Base-by-base conservation (phyloP, 2,797 vertebrate species). In the Danio aesculapii region DNA sequence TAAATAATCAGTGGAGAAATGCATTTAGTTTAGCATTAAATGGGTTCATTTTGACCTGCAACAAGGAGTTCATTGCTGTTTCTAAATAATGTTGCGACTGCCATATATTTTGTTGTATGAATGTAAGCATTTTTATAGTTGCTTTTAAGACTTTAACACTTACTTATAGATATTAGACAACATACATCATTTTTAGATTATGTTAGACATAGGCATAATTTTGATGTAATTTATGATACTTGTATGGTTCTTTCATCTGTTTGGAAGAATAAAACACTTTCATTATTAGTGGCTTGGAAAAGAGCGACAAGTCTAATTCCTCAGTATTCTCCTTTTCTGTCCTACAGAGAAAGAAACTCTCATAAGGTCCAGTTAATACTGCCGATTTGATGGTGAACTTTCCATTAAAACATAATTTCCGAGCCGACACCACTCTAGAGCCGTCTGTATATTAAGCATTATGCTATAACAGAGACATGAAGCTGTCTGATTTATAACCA, bases 401-500 rank as follows among this genome's bases (percentile, higher is more conserved):
- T 68, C 41, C 21, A 47, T 46, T 53, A 16, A 63, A 41, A 46
- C 5, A n/a, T 7, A 43, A 21, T 75, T 9, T 39, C 72, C 46
- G 0, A 10, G 46, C 19, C 17, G 13, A 47, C 19, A 44, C 52
- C 47, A 44, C 11, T n/a, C 58, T 14, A 66, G 17, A 55, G 43
- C 53, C 47, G 63, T 62, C 69, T 74, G 50, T 17, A 72, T 41
- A 63, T 21, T 47, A 58, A 30, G 55, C 17, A 50, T 77, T 21
- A 61, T 67, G 66, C 63, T 61, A 76, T 66, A 50, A 80, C 46
- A 41, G 53, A 66, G 19, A 62, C 59, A 55, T 63, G 49, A 64
- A 49, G 55, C 81, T 53, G 68, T 11, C 58, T 69, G 76, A 82
- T 79, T 61, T 63, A 64, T 81, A 21, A 63, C 47, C 14, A 47